Conservation (phyloP, 2,888 invertebrate species). For the Leptinotarsa haldemani region DNA sequence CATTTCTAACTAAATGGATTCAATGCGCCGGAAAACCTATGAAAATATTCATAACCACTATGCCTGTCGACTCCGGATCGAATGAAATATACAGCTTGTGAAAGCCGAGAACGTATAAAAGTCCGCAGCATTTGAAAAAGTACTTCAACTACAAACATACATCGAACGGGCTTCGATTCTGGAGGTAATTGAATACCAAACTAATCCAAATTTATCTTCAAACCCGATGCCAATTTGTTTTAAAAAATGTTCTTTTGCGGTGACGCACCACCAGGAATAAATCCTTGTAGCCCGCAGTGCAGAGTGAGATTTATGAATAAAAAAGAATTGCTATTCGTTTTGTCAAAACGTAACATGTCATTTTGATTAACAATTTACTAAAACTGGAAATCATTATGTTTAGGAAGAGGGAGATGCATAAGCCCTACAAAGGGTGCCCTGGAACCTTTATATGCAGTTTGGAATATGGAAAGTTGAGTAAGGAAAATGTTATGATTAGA, state of each 20-base stretch:
- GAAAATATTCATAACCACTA: not conserved
- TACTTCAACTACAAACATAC: not conserved
- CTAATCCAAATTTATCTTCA: slow-evolving; percentile 16
- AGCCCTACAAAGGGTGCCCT: too few relatives aligned
- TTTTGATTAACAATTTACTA: too few relatives aligned
- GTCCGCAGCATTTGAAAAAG: slow-evolving; percentile 10
- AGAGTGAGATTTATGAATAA: not conserved
- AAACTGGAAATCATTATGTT: too few relatives aligned
- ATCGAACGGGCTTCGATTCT: slow-evolving; percentile 7
- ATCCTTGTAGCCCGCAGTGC: not conserved
- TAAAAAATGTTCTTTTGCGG: not conserved
- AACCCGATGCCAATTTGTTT: slow-evolving; percentile 17
- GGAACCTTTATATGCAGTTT: too few relatives aligned
- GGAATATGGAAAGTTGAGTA: too few relatives aligned
- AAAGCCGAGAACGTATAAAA: slow-evolving; percentile 8
- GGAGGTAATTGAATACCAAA: slow-evolving; percentile 20
- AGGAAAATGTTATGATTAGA: too few relatives aligned
- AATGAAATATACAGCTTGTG: not conserved
- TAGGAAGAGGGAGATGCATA: too few relatives aligned
- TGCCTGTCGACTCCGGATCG: not conserved
- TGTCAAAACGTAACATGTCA: too few relatives aligned
- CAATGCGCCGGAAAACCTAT: not conserved
- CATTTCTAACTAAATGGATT: not conserved
- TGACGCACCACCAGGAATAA: not conserved
- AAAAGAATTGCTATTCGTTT: not conserved